Conservation (phyloP, 2,113 vertebrate genomes). For the Bos taurus region DNA sequence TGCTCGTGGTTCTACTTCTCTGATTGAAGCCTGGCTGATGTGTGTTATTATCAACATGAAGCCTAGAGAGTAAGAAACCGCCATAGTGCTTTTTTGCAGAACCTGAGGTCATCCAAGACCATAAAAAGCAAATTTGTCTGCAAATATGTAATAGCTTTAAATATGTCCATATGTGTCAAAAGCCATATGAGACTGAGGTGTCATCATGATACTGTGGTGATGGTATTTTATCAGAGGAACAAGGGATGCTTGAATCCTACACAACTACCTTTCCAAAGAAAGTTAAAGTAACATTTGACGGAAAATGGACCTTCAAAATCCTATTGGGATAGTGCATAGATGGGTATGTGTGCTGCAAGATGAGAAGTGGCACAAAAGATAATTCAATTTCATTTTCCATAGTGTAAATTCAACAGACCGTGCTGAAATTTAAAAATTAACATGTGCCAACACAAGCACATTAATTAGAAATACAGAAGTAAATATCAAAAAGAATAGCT, state of each 20-base stretch:
- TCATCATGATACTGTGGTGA: background rate
- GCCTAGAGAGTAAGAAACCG: background rate
- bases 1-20: background rate
- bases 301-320: background rate
- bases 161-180: background rate
- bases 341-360: background rate
- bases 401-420: background rate
- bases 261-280: background rate
- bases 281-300: background rate
- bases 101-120: background rate
- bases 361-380: background rate
- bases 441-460: background rate
- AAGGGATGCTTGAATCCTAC: background rate
- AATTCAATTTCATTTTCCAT: background rate
- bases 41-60: background rate
- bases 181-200: background rate
- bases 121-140: background rate
- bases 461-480: background rate
- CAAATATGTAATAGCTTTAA: conserved; percentile 16
- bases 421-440: background rate
- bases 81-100: background rate
- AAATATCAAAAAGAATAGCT: background rate
- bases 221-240: background rate
- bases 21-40: background rate
- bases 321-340: background rate